These are phyloP conservation scores for Centropristis striata DNA, from an alignment of 2,113 vertebrate species.

Conservation along the genomic window DNA sequence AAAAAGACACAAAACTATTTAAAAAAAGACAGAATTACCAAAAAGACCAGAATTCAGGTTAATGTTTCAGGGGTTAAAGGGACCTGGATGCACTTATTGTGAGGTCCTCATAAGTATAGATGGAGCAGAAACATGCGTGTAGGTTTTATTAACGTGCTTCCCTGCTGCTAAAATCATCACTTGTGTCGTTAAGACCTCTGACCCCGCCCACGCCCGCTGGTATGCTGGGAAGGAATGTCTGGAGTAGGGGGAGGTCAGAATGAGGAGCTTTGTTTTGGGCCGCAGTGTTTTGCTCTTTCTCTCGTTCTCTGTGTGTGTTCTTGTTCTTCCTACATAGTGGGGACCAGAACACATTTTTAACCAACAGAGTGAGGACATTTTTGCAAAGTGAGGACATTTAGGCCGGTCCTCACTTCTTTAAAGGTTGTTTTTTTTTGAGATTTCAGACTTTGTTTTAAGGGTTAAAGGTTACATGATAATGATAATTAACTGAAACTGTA, in stretches of 20 bases:
- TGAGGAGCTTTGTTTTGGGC: constrained; percentile 70
- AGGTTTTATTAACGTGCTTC: constrained; percentile 44
- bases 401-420: too few relatives aligned
- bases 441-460: too few relatives aligned
- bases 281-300: constrained; percentile 45
- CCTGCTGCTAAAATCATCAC: constrained; percentile 50
- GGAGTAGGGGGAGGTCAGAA: constrained; percentile 67
- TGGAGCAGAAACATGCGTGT: background rate
- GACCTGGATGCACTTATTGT: too few relatives aligned
- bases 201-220: constrained; percentile 66
- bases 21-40: too few relatives aligned
- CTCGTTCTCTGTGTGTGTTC: constrained; percentile 18
- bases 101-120: background rate
- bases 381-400: too few relatives aligned
- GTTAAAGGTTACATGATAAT: too few relatives aligned
- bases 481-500: too few relatives aligned
- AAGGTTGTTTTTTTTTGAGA: too few relatives aligned
- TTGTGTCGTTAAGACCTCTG: constrained; percentile 55
- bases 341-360: too few relatives aligned
- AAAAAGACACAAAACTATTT: too few relatives aligned
- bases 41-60: background rate
- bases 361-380: too few relatives aligned
- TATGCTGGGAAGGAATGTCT: constrained; percentile 78
- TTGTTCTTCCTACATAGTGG: too few relatives aligned
- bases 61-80: background rate